These are phyloP conservation scores for Spea bombifrons DNA, from an alignment of 2,113 vertebrate genomes.

Conservation along the genomic window DNA sequence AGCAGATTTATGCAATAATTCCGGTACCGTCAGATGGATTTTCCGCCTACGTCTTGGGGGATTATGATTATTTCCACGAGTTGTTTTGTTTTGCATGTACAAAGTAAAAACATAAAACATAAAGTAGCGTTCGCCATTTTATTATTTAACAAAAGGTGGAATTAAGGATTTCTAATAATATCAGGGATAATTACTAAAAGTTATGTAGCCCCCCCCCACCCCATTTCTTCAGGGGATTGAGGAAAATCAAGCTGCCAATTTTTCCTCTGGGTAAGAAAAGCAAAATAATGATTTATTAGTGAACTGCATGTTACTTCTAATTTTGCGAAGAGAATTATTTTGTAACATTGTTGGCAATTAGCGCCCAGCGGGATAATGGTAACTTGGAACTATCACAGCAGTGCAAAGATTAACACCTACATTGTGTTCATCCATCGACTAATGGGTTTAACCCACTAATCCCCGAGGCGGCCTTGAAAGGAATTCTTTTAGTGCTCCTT, in stretches of 20 bases:
- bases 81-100: too few species aligned
- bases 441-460: conserved; percentile 32
- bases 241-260: conserved; percentile 19
- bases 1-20: too few species aligned
- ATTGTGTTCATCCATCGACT: conserved; percentile 17
- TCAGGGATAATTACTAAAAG: too few species aligned
- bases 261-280: conserved; percentile 30
- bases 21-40: too few species aligned
- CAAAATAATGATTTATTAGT: conserved; percentile 47
- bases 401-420: conserved; percentile 36
- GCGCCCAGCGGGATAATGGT: conserved; percentile 42
- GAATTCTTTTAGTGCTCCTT: too few species aligned
- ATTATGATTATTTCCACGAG: too few species aligned
- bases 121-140: too few species aligned
- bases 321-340: conserved; percentile 48
- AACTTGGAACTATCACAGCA: conserved; percentile 43
- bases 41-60: too few species aligned
- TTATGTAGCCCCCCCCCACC: background rate
- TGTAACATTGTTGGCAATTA: conserved; percentile 44
- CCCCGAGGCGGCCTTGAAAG: background rate
- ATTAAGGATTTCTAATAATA: too few species aligned
- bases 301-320: conserved; percentile 36
- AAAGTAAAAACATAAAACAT: too few species aligned
- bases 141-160: too few species aligned
- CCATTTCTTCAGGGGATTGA: background rate